Conservation (phyloP, 64 coral and sea anemone genomes). For the Montipora cactus region DNA sequence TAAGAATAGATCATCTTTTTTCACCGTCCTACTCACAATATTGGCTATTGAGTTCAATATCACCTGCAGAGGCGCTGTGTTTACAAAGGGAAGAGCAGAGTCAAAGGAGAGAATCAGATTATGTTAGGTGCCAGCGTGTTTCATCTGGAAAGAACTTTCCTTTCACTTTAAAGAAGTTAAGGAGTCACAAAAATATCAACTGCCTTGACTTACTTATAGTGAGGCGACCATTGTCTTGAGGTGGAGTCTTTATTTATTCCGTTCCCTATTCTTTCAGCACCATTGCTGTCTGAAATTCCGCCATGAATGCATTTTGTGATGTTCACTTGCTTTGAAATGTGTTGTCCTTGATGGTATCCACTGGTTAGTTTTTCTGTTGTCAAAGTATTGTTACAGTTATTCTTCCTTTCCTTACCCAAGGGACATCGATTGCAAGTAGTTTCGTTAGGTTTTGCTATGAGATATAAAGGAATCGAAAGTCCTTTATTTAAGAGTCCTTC, state of each 20-base stretch:
- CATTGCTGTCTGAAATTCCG: conserved; percentile 39
- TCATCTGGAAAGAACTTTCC: neutral
- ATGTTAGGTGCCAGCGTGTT: neutral
- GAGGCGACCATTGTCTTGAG: conserved; percentile 52
- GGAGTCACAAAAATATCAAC: neutral
- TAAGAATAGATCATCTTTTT: no score
- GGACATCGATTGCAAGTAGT: conserved; percentile 53
- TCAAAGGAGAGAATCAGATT: neutral
- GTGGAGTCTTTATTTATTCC: conserved; percentile 85
- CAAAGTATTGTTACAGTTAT: conserved; percentile 65
- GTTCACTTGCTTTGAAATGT: conserved; percentile 66
- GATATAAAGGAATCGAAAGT: neutral
- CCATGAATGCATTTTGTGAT: conserved; percentile 79
- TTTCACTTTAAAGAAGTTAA: neutral
- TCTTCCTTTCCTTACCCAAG: neutral
- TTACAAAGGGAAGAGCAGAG: neutral
- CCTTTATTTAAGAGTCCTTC: neutral
- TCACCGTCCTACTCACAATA: neutral
- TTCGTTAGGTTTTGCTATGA: conserved; percentile 51
- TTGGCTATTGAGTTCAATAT: neutral
- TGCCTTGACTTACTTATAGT: conserved; percentile 50
- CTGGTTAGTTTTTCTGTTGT: conserved; percentile 74
- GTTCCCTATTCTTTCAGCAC: conserved; percentile 7
- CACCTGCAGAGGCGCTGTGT: neutral
- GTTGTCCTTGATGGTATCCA: conserved; percentile 68